Evolutionary conservation across 2,888 invertebrate species (phyloP), one percentile per base, ranked within the genome.

Genomic region (Nemotelus pantherinus): DNA sequence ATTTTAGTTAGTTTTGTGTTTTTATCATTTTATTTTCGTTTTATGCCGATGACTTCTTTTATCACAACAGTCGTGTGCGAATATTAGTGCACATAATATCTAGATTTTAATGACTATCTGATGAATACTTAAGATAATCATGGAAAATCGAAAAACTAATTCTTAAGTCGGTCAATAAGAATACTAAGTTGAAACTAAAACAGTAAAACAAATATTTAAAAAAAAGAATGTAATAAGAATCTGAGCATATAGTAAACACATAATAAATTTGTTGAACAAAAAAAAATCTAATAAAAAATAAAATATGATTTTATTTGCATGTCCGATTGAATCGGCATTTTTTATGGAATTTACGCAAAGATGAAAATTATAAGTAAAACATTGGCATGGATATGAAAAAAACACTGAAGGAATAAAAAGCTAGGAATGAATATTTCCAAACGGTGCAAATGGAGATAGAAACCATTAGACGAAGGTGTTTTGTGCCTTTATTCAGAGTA

Each of bases 401-500:
- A 57, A 57, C 25, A 25, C 7, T 3, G 10, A 57, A 57, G 3
- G 57, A 57, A 57, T 9, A 57, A 50, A 6, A 25, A 25, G 25
- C 25, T 25, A 25, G 25, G 25, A 55, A 41, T 9, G 57, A 57
- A 9, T 3, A 71, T 55, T 71, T 55, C 41, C 39, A 68, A 48
- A 48, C 25, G 67, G 39, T 68, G 48, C 47, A 68, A 25, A 25
- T 48, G 57, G 43, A 63, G 39, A 39, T 10, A 63, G 1, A 75
- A 64, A n/a, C 5, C n/a, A 63, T 63, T 48, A 64, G 43, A 9
- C 78, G 81, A 82, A 82, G 82, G 82, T 82, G 81, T 82, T 82
- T 82, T 81, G 82, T 82, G 82, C 82, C 82, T 82, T 82, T 82
- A 82, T 80, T 79, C 80, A 67, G 80, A 80, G 80, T 72, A 76